phyloP scores from a whole-genome alignment of 1,140 invertebrate genomes.

The Heliothis virescens region DNA sequence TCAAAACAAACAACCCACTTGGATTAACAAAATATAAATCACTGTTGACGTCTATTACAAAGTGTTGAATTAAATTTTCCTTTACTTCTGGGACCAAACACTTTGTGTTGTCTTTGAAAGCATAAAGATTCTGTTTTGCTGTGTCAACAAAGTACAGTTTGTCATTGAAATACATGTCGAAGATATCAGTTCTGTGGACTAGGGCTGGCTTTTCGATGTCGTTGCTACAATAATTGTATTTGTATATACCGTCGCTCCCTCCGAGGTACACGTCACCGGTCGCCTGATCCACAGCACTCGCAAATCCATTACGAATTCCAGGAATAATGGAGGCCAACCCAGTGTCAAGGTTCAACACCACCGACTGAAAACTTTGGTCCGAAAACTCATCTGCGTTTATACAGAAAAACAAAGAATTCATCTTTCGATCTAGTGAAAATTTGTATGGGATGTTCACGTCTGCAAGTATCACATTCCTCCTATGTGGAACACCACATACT shows the following conservation, averaged over 20 bases:
- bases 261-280: conserved; percentile 62
- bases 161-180: conserved; percentile 66
- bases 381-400: conserved; percentile 71
- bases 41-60: conserved; percentile 55
- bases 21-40: conserved; percentile 63
- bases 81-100: conserved; percentile 54
- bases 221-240: conserved; percentile 59
- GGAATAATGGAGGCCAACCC: conserved; percentile 55
- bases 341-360: conserved; percentile 60
- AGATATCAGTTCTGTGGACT: conserved; percentile 60
- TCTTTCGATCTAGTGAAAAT: conserved; percentile 63
- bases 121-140: conserved; percentile 58
- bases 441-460: conserved; percentile 70
- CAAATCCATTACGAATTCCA: conserved; percentile 66
- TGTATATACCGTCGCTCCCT: conserved; percentile 67
- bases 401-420: conserved; percentile 65
- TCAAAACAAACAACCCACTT: conserved; percentile 56
- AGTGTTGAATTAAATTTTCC: conserved; percentile 64
- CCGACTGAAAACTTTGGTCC: conserved; percentile 68
- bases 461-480: conserved; percentile 58
- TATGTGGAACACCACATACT: conserved; percentile 46
- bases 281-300: conserved; percentile 63
- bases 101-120: conserved; percentile 52
- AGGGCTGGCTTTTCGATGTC: conserved; percentile 57
- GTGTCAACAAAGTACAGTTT: conserved; percentile 67